phyloP scores from a whole-genome alignment of 2,888 invertebrate species.

The Campoletis raptor region DNA sequence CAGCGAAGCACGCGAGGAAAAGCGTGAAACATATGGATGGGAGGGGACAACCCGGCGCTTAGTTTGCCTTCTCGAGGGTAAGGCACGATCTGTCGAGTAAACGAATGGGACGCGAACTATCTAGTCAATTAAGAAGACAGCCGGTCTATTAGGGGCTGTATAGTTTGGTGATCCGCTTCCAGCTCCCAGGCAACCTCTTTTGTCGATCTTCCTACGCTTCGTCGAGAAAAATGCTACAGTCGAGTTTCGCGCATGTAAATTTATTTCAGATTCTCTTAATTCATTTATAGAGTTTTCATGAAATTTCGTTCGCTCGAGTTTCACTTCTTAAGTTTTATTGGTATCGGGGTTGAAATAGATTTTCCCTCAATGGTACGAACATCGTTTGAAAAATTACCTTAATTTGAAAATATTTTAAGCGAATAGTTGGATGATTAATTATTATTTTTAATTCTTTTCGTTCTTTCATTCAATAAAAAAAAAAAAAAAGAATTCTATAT shows the following conservation, averaged over 20 bases:
- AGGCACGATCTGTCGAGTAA: constrained; percentile 74
- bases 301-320: background rate
- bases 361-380: background rate
- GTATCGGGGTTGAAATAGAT: background rate
- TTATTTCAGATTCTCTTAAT: background rate
- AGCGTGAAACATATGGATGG: constrained; percentile 40
- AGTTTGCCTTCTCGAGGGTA: constrained; percentile 66
- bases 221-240: constrained; percentile 18
- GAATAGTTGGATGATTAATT: background rate
- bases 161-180: constrained; percentile 59
- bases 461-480: background rate
- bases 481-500: background rate
- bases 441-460: background rate
- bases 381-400: background rate
- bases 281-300: background rate
- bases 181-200: constrained; percentile 47
- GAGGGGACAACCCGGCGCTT: constrained; percentile 67
- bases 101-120: constrained; percentile 74
- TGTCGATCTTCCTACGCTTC: constrained; percentile 31
- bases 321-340: background rate
- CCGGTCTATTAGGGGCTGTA: constrained; percentile 80
- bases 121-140: constrained; percentile 84
- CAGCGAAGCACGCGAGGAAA: constrained; percentile 1
- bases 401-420: background rate
- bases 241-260: constrained; percentile 1